Percentiles rank a stretch among this genome's conserved stretches.
phyloP scores from a whole-genome alignment of 2,113 vertebrate genomes.

The Zingel zingel region DNA sequence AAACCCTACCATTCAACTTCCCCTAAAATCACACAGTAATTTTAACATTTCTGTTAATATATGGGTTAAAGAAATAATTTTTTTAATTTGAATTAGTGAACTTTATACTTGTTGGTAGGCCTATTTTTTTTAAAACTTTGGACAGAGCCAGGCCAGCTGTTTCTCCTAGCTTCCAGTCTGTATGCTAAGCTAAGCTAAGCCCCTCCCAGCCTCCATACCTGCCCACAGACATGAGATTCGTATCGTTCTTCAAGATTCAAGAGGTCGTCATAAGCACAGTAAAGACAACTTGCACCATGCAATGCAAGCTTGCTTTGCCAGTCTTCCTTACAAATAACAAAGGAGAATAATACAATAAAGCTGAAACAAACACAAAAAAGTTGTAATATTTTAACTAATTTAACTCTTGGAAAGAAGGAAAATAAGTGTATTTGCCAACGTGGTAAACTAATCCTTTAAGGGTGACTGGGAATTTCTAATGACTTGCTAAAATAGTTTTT shows the following conservation, averaged over 20 bases:
- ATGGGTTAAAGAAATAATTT: not conserved
- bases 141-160: not conserved
- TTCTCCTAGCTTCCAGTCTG: too few relatives aligned
- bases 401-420: not conserved
- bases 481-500: not conserved
- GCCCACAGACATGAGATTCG: not conserved
- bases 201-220: too few relatives aligned
- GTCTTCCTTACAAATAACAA: too few relatives aligned
- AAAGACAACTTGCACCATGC: too few relatives aligned
- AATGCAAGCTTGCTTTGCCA: too few relatives aligned
- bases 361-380: too few relatives aligned
- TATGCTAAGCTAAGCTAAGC: constrained; percentile 8
- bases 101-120: not conserved
- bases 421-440: not conserved
- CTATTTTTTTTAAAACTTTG: not conserved
- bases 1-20: not conserved
- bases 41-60: not conserved
- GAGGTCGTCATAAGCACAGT: too few relatives aligned
- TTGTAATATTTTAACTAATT: not conserved
- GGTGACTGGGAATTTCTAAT: not conserved
- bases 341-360: too few relatives aligned
- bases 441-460: not conserved
- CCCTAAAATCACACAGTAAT: not conserved
- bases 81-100: not conserved
- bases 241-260: not conserved